Percentiles rank a stretch among this genome's conserved stretches.
Conservation (phyloP, 2,113 vertebrate genomes). For the Syrmaticus mikado region DNA sequence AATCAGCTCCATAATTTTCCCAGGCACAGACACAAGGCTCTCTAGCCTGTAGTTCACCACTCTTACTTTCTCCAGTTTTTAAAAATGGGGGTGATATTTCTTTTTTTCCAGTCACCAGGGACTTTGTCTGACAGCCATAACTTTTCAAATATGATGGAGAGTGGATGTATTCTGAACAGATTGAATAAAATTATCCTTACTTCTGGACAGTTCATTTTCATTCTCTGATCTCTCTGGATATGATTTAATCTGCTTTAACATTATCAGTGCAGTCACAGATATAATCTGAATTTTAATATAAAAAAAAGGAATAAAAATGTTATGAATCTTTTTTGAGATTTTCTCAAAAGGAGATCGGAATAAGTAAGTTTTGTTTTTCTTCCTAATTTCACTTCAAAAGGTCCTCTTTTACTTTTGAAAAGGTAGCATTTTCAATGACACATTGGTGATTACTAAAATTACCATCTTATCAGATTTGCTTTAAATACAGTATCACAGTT, state of each 20-base stretch:
- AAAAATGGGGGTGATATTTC: background rate
- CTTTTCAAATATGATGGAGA: background rate
- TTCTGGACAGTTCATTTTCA: background rate
- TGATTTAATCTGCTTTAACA: conserved; percentile 10
- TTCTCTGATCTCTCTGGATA: background rate
- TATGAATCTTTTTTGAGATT: background rate
- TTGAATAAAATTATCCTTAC: background rate
- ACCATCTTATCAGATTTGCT: background rate
- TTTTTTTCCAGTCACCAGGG: background rate
- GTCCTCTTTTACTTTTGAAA: background rate
- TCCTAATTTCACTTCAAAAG: background rate
- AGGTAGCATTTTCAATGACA: background rate
- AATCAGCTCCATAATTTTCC: background rate
- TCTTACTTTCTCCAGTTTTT: background rate
- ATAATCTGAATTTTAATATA: background rate
- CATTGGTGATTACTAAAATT: background rate
- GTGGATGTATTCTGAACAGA: background rate
- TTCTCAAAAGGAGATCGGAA: background rate
- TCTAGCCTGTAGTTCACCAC: background rate
- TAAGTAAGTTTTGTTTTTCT: background rate
- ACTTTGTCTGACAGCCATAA: background rate
- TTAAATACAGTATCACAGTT: background rate
- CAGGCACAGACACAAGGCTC: background rate
- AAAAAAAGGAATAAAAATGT: background rate
- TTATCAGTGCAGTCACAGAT: conserved; percentile 2